These are phyloP conservation scores for Halictus ligatus DNA, from an alignment of 2,888 invertebrate genomes.

Conservation along the genomic window DNA sequence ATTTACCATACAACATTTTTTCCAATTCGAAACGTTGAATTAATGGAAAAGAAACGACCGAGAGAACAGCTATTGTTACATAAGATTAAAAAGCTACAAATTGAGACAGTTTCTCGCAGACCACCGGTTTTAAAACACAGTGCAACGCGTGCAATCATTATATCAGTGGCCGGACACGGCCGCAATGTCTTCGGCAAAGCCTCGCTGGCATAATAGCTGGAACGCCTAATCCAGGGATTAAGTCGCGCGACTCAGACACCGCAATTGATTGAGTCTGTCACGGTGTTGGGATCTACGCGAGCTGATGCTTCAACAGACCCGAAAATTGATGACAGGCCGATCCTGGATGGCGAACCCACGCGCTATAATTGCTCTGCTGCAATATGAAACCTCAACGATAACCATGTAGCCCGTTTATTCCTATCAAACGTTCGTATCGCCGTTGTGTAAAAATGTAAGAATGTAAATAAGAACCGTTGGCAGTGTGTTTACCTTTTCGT, in stretches of 20 bases:
- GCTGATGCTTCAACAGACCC: neutral
- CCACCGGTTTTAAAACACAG: neutral
- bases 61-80: neutral
- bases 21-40: too few species aligned
- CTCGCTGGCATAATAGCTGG: neutral
- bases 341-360: neutral
- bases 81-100: neutral
- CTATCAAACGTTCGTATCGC: neutral
- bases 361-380: neutral
- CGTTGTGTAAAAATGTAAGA: neutral
- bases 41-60: neutral
- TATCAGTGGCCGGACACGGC: neutral
- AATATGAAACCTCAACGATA: neutral
- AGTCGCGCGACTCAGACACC: slow-evolving; percentile 4
- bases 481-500: neutral
- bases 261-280: slow-evolving; percentile 32
- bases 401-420: neutral
- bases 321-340: slow-evolving; percentile 10
- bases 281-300: neutral
- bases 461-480: neutral
- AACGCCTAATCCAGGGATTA: slow-evolving; percentile 37
- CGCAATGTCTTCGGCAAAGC: neutral
- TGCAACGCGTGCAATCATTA: slow-evolving; percentile 20
- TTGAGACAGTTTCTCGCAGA: neutral
- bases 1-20: neutral